phyloP scores from a whole-genome alignment of 2,888 invertebrate genomes.

The Ectemnius cavifrons region DNA sequence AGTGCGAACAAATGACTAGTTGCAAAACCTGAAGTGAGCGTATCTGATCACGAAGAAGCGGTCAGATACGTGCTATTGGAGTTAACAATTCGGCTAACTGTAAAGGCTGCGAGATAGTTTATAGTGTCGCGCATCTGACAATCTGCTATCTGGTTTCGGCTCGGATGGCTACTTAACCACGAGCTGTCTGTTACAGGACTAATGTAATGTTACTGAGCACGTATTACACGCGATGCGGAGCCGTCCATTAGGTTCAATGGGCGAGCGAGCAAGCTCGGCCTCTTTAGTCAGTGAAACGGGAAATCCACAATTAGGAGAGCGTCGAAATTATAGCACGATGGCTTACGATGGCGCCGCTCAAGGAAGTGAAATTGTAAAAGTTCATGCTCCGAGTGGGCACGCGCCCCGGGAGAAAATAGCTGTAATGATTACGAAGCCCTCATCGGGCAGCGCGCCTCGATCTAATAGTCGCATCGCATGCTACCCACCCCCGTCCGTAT shows the following conservation, averaged over 20 bases:
- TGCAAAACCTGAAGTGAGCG: too few relatives aligned
- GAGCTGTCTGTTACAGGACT: constrained; percentile 63
- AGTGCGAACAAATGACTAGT: too few relatives aligned
- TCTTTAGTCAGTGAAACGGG: constrained; percentile 35
- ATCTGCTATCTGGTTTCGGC: constrained; percentile 62
- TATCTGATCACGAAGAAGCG: too few relatives aligned
- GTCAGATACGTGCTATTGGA: constrained; percentile 2
- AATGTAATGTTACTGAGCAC: constrained; percentile 62
- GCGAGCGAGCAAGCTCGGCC: too few relatives aligned
- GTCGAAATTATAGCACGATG: constrained; percentile 6
- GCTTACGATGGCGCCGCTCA: constrained; percentile 15
- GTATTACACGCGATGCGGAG: constrained; percentile 46
- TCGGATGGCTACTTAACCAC: constrained; percentile 53
- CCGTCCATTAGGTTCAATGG: constrained; percentile 42
- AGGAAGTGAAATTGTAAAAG: constrained; percentile 11
- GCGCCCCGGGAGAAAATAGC: constrained; percentile 31
- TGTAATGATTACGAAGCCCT: constrained; percentile 43
- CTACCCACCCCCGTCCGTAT: constrained; percentile 22
- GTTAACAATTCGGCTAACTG: constrained; percentile 11
- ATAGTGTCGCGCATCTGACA: constrained; percentile 47
- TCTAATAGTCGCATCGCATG: constrained; percentile 46
- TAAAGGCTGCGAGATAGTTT: constrained; percentile 37
- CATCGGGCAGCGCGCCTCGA: constrained; percentile 29
- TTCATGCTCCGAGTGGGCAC: constrained; percentile 14
- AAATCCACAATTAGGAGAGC: constrained; percentile 46